A percentile compares a stretch with the other conserved stretches of the same genome.
These are phyloP conservation scores for Aix galericulata DNA, from an alignment of 2,113 vertebrate genomes.

Conservation along the genomic window DNA sequence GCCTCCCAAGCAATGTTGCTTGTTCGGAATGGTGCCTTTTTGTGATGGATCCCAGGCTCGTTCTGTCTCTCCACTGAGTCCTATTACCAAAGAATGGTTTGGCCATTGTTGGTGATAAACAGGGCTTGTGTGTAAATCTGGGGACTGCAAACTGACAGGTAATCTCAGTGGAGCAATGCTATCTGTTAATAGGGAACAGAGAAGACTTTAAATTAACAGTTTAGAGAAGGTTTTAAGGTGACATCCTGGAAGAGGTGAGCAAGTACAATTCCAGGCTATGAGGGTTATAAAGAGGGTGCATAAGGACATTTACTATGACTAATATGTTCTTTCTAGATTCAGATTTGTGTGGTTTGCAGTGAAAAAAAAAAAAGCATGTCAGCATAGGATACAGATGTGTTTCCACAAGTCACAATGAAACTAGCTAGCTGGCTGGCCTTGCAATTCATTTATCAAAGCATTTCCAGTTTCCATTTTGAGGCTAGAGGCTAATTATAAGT, in stretches of 20 bases:
- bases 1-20: neutral
- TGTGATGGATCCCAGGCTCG: neutral
- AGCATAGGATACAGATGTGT: constrained; percentile 67
- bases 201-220: neutral
- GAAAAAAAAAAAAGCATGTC: constrained; percentile 55
- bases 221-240: neutral
- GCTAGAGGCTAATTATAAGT: constrained; percentile 45
- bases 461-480: constrained; percentile 66
- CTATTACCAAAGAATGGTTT: neutral
- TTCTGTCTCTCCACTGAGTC: neutral
- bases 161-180: neutral
- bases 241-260: neutral
- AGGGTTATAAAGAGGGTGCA: neutral
- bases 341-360: constrained; percentile 24
- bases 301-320: constrained; percentile 19
- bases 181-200: neutral
- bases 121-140: neutral
- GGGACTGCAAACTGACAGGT: neutral
- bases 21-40: neutral
- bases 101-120: neutral
- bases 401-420: constrained; percentile 62
- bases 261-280: accelerated
- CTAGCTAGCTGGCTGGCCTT: constrained; percentile 22
- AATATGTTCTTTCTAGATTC: neutral
- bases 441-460: constrained; percentile 58